Evolutionary conservation across 2,888 invertebrate species (phyloP), one percentile per base, ranked within the genome.

Genomic region (Phlogophora meticulosa): DNA sequence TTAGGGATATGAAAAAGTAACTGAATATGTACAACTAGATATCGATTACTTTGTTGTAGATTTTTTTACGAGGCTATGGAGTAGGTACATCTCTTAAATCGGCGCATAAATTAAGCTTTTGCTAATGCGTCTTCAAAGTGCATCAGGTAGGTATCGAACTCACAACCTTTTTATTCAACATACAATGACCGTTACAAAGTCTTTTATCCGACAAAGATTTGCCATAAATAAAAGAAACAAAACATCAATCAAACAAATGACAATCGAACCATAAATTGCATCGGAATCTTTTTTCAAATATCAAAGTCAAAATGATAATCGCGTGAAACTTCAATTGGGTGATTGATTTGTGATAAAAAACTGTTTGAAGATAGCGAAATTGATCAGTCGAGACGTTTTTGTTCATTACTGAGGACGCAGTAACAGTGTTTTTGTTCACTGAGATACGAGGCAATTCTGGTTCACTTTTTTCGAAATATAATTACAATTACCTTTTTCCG

Each of bases 321-420:
- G 61, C 28, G 61, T 42, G 61, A 68, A 76, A 79, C 55, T 66
- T 34, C 52, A 62, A 79, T 67, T 65, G 76, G 81, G 45, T 61
- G 72, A 78, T 61, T 68, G 81, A 72, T 81, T 81, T 81, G 77
- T 78, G 79, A 83, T 82, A 85, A 78, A 78, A 62, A 73, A 82
- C 49, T 15, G 46, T 22, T 56, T 42, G 68, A 72, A 62, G 71
- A 76, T 73, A 72, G 81, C 71, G 64, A 82, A 75, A 78, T 80
- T 80, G 76, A 80, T 74, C 76, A 68, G 34, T 20, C 45, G 22
- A 59, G 57, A 75, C 17, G 64, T 83, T 83, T 85, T 81, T 85
- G 80, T 82, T 71, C 57, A 71, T 77, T 81, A 76, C 48, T 42
- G 28, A 17, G 61, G 70, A 68, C 56, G 57, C 68, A 67, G 66